Percentiles rank a stretch among this genome's conserved stretches.
Evolutionary conservation across 2,113 vertebrate species (phyloP).

Genomic region (Struthio camelus): DNA sequence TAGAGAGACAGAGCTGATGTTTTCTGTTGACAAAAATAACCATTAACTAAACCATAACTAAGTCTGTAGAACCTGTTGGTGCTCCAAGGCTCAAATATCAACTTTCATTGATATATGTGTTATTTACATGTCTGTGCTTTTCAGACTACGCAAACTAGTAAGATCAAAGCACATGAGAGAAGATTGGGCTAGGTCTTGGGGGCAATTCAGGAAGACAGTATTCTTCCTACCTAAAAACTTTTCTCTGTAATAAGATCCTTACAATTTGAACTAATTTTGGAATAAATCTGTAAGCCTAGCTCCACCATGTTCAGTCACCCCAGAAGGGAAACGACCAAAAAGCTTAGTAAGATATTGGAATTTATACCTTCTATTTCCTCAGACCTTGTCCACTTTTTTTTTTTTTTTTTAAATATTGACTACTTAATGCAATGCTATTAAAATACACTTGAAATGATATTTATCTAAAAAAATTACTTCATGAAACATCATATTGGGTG

Average conservation of each 20-base stretch:
- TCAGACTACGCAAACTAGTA: not conserved
- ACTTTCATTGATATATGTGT: not conserved
- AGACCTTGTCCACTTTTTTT: not conserved
- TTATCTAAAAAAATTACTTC: not conserved
- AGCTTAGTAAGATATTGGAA: not conserved
- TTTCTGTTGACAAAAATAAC: not conserved
- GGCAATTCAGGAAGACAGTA: not conserved
- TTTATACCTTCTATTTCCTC: not conserved
- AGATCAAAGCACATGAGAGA: not conserved
- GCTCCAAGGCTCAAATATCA: not conserved
- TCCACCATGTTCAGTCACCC: not conserved
- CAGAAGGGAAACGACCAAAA: not conserved
- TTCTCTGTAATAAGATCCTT: not conserved
- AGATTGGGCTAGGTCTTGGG: not conserved
- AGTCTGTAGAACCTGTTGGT: not conserved
- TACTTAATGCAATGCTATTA: not conserved
- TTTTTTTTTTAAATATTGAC: not conserved
- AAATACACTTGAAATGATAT: not conserved
- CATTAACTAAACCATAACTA: not conserved
- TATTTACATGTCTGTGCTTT: not conserved
- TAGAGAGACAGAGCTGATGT: not conserved
- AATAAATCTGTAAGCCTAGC: not conserved
- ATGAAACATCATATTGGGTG: not conserved
- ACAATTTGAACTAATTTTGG: not conserved
- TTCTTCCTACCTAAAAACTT: not conserved